Evolutionary conservation across 2,888 invertebrate species (phyloP).

Genomic region (Heliconius cydno): DNA sequence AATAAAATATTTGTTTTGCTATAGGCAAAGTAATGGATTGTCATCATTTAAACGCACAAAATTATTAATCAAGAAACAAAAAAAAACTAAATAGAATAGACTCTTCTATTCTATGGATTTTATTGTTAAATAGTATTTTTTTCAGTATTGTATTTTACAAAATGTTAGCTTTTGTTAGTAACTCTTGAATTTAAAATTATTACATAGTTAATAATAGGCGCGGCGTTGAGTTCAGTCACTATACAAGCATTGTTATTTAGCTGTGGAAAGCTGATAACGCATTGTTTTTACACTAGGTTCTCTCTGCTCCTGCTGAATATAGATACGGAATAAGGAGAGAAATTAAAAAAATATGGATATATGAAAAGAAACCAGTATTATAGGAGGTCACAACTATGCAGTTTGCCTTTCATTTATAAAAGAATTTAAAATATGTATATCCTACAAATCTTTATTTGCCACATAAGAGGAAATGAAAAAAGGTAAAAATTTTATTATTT

Average conservation of each 20-base stretch:
- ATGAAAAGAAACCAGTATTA: background rate
- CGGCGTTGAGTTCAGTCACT: background rate
- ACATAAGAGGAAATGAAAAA: slow-evolving; percentile 19
- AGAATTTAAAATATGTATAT: slow-evolving; percentile 29
- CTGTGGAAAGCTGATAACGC: background rate
- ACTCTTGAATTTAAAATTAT: background rate
- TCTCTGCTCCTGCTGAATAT: background rate
- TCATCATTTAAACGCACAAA: background rate
- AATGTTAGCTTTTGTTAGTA: background rate
- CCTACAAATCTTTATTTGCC: slow-evolving; percentile 21
- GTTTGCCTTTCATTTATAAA: slow-evolving; percentile 25
- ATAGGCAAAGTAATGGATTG: background rate
- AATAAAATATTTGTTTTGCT: slow-evolving; percentile 9
- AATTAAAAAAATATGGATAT: background rate
- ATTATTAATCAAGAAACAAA: background rate
- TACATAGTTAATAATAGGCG: background rate
- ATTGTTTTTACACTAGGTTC: background rate
- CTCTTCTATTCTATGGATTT: background rate
- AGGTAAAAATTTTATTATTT: background rate
- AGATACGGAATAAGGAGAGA: background rate
- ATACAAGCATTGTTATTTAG: background rate
- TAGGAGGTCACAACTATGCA: slow-evolving; percentile 11
- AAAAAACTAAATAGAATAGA: background rate
- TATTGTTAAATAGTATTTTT: background rate
- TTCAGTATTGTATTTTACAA: background rate